Base-by-base conservation (phyloP, 2,888 invertebrate genomes). In the Aphodius granarius region DNA sequence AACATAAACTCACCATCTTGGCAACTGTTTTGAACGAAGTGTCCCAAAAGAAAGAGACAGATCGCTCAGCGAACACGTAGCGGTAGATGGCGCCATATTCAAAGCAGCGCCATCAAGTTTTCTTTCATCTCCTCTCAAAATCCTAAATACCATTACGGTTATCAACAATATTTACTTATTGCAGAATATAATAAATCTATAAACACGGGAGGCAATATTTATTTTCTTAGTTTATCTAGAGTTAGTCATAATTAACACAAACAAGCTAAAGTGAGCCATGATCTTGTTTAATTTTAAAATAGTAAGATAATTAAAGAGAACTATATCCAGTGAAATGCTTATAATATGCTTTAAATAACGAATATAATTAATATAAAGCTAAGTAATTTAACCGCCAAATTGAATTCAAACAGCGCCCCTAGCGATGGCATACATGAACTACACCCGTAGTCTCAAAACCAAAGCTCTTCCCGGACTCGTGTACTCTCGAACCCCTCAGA, bases 401-500 rank as follows among this genome's bases (percentile, higher is more conserved):
- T 76, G 63, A 76, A 77, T 77, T 77, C 70, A 74, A 77, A 77
- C 71, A 73, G 78, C 77, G 79, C 78, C 73, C 79, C 85, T 85
- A 77, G 82, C 83, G 86, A 84, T 79, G 81, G 85, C 86, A 85
- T 85, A 82, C 76, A 74, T 74, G 79, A 82, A 85, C 77, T 81
- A 83, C 63, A 73, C 73, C 73, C 77, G 80, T 83, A 84, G 83
- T 85, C 84, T 83, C 84, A 84, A 81, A 80, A 78, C 81, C 81
- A 82, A 82, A 81, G 75, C 72, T 74, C 78, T 79, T 80, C 79
- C 81, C 74, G 77, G 78, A 78, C 77, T 77, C 84, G 85, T 85
- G 88, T 89, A 91, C 91, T 92, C 92, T 92, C 91, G 90, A 91
- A 92, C 90, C 91, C 92, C 92, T 91, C 91, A 89, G 68, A 75